Evolutionary conservation across 1,140 invertebrate species (phyloP).

Genomic region (Drosophila kikkawai): DNA sequence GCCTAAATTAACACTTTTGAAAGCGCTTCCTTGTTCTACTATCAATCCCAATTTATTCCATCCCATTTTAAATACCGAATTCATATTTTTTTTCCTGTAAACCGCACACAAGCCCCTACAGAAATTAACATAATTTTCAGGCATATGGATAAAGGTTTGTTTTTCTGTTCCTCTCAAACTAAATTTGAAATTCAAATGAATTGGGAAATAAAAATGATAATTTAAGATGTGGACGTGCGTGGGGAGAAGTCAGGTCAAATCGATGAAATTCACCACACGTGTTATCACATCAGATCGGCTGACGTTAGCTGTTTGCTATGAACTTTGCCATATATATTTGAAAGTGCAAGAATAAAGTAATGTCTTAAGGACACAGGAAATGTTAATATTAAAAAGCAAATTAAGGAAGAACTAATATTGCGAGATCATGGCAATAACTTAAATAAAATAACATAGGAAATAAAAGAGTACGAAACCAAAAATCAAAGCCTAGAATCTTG

Average conservation of each 20-base stretch:
- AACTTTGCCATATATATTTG: not conserved
- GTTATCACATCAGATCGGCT: not conserved
- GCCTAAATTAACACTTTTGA: slow-evolving; percentile 12
- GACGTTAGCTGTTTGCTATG: slow-evolving; percentile 7
- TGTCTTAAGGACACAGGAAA: not conserved
- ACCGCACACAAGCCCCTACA: slow-evolving; percentile 19
- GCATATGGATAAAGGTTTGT: slow-evolving; percentile 11
- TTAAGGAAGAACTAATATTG: not conserved
- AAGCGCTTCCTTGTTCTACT: slow-evolving; percentile 19
- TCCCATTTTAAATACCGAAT: not conserved
- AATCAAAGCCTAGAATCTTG: not conserved
- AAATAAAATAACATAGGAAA: too few species aligned
- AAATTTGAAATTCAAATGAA: slow-evolving; percentile 28
- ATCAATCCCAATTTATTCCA: slow-evolving; percentile 22
- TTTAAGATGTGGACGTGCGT: slow-evolving; percentile 12
- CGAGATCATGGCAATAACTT: not conserved
- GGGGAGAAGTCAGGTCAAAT: not conserved
- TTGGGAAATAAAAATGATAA: slow-evolving; percentile 24
- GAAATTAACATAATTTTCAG: slow-evolving; percentile 35
- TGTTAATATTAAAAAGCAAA: not conserved
- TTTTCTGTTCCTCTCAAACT: not conserved
- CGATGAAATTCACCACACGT: slow-evolving; percentile 5
- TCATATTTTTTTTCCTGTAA: slow-evolving; percentile 27
- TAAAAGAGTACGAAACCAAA: too few species aligned
- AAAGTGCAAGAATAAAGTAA: not conserved